A percentile compares a stretch with the other conserved stretches of the same genome.
Evolutionary conservation across 2,113 vertebrate species (phyloP).

Genomic region (Elanoides forficatus): DNA sequence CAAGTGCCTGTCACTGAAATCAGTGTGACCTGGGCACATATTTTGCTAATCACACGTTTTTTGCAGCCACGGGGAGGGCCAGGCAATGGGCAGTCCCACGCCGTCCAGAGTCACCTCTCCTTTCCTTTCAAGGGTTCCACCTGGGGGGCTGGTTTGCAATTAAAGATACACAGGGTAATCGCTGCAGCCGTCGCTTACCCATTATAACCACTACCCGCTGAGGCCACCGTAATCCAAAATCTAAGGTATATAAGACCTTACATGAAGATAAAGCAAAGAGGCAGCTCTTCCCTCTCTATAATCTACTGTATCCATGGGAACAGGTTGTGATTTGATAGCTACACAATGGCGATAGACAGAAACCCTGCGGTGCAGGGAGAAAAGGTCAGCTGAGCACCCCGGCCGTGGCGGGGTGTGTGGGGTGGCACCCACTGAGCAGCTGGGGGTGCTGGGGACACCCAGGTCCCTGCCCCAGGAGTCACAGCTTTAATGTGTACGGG

Average conservation of each 20-base stretch:
- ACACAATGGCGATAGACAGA: not conserved
- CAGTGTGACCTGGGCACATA: not conserved
- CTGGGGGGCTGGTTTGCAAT: not conserved
- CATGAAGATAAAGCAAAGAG: not conserved
- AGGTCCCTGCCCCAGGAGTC: not conserved
- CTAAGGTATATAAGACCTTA: not conserved
- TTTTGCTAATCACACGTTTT: not conserved
- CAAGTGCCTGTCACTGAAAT: not conserved
- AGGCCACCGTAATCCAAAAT: not conserved
- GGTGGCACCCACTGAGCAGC: not conserved
- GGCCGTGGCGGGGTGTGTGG: fast-evolving
- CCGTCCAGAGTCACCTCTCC: not conserved
- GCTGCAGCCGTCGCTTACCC: not conserved
- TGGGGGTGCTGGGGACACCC: not conserved
- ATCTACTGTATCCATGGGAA: slow-evolving; percentile 44
- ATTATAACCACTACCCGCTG: not conserved
- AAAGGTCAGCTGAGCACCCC: not conserved
- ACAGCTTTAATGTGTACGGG: not conserved
- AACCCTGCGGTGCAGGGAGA: not conserved
- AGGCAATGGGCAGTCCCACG: fast-evolving
- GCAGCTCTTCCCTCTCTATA: not conserved
- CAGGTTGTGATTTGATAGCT: not conserved
- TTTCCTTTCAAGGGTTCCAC: not conserved
- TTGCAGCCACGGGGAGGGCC: not conserved
- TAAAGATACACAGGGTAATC: fast-evolving